Evolutionary conservation across 2,888 invertebrate genomes (phyloP), one percentile per base, ranked within the genome.

Genomic region (Alloscopus bannaensis): DNA sequence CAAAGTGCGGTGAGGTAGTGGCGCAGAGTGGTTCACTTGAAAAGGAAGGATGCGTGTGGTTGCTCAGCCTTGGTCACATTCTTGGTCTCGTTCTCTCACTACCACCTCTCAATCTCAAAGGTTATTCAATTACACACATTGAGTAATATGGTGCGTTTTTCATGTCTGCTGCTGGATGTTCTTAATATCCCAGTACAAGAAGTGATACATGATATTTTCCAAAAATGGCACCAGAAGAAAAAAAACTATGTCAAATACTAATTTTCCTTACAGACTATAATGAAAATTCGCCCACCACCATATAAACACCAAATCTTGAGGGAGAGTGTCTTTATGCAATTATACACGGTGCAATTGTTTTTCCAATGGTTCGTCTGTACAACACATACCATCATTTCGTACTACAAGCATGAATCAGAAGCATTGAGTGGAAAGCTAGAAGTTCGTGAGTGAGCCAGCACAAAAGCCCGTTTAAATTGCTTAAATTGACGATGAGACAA

Each of bases 401-500:
- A n/a, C n/a, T n/a, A n/a, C n/a, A n/a, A n/a, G n/a, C n/a, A n/a
- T n/a, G n/a, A n/a, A n/a, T n/a, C n/a, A n/a, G n/a, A n/a, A n/a
- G n/a, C n/a, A n/a, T n/a, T n/a, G n/a, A n/a, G n/a, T n/a, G n/a
- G n/a, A n/a, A n/a, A n/a, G n/a, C n/a, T n/a, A n/a, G n/a, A n/a
- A n/a, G n/a, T n/a, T n/a, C n/a, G n/a, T n/a, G n/a, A 57, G 55
- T 45, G 47, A 47, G 57, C n/a, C n/a, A n/a, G n/a, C n/a, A n/a
- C n/a, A n/a, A n/a, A n/a, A n/a, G n/a, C n/a, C n/a, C n/a, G n/a
- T n/a, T n/a, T n/a, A n/a, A n/a, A n/a, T n/a, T n/a, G n/a, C n/a
- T 70, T 70, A 70, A 70, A 70, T 70, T 70, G 60, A 26, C 28
- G 45, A 59, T 70, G 60, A 70, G 60, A 70, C 60, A 42, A 70